phyloP scores from a whole-genome alignment of 1,140 invertebrate species.

The Magallana gigas region DNA sequence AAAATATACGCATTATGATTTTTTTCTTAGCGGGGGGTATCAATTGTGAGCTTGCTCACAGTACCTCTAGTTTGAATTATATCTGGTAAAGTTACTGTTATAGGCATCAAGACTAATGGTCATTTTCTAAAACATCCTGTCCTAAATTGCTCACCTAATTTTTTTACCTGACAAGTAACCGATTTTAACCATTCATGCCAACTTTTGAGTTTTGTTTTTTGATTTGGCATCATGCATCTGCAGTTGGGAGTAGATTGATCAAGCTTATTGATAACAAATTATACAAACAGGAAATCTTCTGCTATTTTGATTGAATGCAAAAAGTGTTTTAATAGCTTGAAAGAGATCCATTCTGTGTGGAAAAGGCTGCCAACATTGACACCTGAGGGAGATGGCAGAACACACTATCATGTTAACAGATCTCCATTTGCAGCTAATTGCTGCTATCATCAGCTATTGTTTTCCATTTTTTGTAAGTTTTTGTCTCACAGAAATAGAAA shows the following conservation, averaged over 20 bases:
- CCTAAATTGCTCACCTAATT: neutral
- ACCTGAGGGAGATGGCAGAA: neutral
- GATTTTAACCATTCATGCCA: neutral
- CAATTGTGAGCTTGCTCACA: too few species aligned
- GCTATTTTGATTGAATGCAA: neutral
- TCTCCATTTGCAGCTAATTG: slow-evolving; percentile 3
- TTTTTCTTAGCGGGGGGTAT: too few species aligned
- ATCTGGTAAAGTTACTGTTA: neutral
- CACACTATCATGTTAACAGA: neutral
- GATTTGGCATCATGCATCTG: slow-evolving; percentile 12
- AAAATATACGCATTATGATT: too few species aligned
- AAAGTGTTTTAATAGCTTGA: slow-evolving; percentile 24
- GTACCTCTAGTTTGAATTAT: too few species aligned
- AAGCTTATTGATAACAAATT: slow-evolving; percentile 10
- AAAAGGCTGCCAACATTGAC: neutral
- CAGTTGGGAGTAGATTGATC: slow-evolving; percentile 4
- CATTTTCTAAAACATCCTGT: neutral
- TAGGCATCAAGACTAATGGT: neutral
- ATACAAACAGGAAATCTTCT: slow-evolving; percentile 27
- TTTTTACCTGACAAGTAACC: neutral
- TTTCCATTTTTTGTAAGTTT: neutral
- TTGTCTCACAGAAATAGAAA: neutral
- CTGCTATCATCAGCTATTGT: neutral
- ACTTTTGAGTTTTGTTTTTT: neutral
- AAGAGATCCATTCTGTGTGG: neutral